Evolutionary conservation across 2,797 vertebrate genomes (phyloP), one percentile per base, ranked within the genome.

Genomic region (Microctenopoma steveboyesi): DNA sequence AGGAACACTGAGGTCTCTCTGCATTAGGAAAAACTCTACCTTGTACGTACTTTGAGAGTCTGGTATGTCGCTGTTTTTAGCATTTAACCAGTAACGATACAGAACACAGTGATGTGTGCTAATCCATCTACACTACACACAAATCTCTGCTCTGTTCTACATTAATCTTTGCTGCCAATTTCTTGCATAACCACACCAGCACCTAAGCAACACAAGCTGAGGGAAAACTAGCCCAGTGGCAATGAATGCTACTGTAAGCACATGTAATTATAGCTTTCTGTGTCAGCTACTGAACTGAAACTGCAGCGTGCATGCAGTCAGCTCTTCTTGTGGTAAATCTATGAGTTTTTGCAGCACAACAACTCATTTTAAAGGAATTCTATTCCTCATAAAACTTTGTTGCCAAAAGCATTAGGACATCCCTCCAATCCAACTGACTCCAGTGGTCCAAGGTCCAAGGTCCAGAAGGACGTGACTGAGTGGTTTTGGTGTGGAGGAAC

Each of bases 131-230:
- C 59, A 60, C 5, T 39, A 22, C 22, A 22, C 22, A 22, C 22
- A 27, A 12, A 54, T 13, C 0, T 7, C 9, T 8, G n/a, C 4
- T 40, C 4, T 50, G 12, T 8, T 35, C 49, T 59, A 10, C 1
- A 60, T 54, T 10, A 35, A 2, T 30, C 40, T 40, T 60, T 55
- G 46, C 48, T 70, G 14, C 33, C 49, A 37, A 9, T 11, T 18
- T 47, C 30, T 57, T 79, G 47, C 63, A n/a, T 48, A 71, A 58
- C 43, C 48, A 50, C 47, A 42, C 47, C 15, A 25, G 62, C 25
- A 33, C 47, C 43, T 11, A 3, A 37, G 28, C 7, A 4, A 51
- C 18, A 56, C 65, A 73, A 66, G 54, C 15, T 55, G 25, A 27
- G 9, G 11, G 45, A 27, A 42, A 40, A 39, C 18, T 13, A 13